Base-by-base conservation (phyloP, 2,113 vertebrate genomes). In the Tauraco erythrolophus region DNA sequence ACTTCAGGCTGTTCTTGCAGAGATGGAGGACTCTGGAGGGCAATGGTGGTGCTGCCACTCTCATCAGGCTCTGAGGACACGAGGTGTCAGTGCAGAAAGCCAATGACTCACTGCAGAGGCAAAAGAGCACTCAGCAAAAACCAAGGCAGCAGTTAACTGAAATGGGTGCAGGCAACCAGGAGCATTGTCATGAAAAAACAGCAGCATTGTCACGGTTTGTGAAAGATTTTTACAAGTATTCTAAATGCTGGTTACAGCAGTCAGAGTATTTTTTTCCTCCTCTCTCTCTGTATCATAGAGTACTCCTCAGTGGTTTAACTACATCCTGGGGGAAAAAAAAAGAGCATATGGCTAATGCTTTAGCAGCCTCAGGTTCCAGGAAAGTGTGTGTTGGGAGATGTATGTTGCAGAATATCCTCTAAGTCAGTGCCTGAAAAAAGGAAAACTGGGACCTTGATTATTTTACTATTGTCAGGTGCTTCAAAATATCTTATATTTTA, bases 191-290 rank as follows among this genome's bases (percentile, higher is more conserved):
- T 4, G 25, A 37, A 77, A 82, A 66, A 53, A 6, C 39, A 48
- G 14, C 70, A n/a, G 37, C 39, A n/a, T 15, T 4, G 22, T 25
- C 71, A 25, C 19, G 33, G 35, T 7, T 41, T 48, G 35, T 45
- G 43, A 12, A 12, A 68, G 27, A 19, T 39, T 82, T 90, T 61
- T 33, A 19, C 6, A 23, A 35, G 23, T 19, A 9, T 61, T 85
- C 56, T 53, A 14, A 43, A 37, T 30, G 14, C 11, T 57, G 19
- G 7, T 61, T 85, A 39, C 4, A 39, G 51, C 19, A 16, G 8
- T 10, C 56, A 39, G 39, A 12, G 21, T 21, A 39, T 0, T 11
- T 6, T 50, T 37, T 35, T 14, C 2, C 0, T 1, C 1, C 53
- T 8, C 8, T 28, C 28, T 46, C 41, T 21, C 21, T 25, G 6